These are phyloP conservation scores for Popillia japonica DNA, from an alignment of 1,140 invertebrate species.

Conservation along the genomic window DNA sequence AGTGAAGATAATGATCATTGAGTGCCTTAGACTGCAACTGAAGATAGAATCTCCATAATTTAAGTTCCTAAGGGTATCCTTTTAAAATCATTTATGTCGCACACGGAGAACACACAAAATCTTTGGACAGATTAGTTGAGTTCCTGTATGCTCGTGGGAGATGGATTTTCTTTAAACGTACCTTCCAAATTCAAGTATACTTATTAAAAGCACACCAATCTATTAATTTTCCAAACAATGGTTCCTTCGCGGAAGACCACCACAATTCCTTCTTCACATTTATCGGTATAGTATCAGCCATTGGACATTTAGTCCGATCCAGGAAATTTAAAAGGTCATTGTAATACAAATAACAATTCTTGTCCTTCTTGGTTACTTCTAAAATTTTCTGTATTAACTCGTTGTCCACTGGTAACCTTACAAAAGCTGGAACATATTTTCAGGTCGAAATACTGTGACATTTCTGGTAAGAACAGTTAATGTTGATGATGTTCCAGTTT, in stretches of 20 bases:
- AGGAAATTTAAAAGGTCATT: conserved; percentile 69
- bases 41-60: too few relatives aligned
- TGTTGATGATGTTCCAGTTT: too few relatives aligned
- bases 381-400: conserved; percentile 75
- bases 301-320: conserved; percentile 66
- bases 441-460: too few relatives aligned
- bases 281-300: conserved; percentile 62
- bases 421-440: too few relatives aligned
- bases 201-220: conserved; percentile 64
- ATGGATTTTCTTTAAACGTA: conserved; percentile 52
- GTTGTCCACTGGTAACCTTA: conserved; percentile 70
- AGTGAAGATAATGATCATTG: too few relatives aligned
- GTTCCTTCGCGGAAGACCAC: conserved; percentile 61
- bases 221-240: conserved; percentile 59
- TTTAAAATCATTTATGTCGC: too few relatives aligned
- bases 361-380: conserved; percentile 70
- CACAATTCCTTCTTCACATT: conserved; percentile 64
- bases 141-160: conserved; percentile 43
- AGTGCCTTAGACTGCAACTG: too few relatives aligned
- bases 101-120: not conserved
- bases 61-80: too few relatives aligned
- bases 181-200: conserved; percentile 64
- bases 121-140: conserved; percentile 41
- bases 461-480: too few relatives aligned
- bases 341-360: conserved; percentile 68